A percentile compares a stretch with the other conserved stretches of the same genome.
These are phyloP conservation scores for Choristoneura fumiferana DNA, from an alignment of 1,140 invertebrate species.

Conservation along the genomic window DNA sequence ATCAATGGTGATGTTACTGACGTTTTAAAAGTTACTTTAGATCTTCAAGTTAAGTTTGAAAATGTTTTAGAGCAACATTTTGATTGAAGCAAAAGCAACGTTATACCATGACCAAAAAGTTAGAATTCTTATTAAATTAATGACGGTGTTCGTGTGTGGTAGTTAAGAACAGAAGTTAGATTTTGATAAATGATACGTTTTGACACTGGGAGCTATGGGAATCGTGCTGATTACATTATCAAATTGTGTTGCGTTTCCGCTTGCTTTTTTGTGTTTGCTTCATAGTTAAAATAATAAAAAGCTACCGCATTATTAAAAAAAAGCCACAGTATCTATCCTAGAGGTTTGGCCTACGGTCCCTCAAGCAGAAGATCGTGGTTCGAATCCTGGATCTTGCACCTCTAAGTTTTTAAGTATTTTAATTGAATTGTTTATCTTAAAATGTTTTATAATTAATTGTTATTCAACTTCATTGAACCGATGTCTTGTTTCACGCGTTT, in stretches of 20 bases:
- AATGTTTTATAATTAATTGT: too few relatives aligned
- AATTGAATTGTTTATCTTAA: too few relatives aligned
- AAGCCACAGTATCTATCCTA: too few relatives aligned
- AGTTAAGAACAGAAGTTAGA: constrained; percentile 30
- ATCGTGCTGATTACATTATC: constrained; percentile 38
- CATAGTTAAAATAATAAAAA: too few relatives aligned
- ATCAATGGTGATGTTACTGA: background rate
- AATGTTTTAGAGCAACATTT: background rate
- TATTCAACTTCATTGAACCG: too few relatives aligned
- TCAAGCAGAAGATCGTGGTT: too few relatives aligned
- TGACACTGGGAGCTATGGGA: constrained; percentile 38
- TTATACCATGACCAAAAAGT: background rate
- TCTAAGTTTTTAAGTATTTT: too few relatives aligned
- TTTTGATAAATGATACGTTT: constrained; percentile 43
- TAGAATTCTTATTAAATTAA: background rate
- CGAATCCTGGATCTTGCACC: too few relatives aligned
- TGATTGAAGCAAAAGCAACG: too few relatives aligned
- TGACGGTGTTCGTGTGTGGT: constrained; percentile 28
- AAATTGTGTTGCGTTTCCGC: constrained; percentile 24
- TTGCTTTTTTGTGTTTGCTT: constrained; percentile 19
- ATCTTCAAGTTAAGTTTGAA: background rate
- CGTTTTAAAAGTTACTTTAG: background rate
- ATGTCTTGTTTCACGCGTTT: too few relatives aligned
- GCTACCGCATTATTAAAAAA: too few relatives aligned
- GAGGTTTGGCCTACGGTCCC: too few relatives aligned